phyloP scores from a whole-genome alignment of 1,140 invertebrate species.

The Calliphora vicina region DNA sequence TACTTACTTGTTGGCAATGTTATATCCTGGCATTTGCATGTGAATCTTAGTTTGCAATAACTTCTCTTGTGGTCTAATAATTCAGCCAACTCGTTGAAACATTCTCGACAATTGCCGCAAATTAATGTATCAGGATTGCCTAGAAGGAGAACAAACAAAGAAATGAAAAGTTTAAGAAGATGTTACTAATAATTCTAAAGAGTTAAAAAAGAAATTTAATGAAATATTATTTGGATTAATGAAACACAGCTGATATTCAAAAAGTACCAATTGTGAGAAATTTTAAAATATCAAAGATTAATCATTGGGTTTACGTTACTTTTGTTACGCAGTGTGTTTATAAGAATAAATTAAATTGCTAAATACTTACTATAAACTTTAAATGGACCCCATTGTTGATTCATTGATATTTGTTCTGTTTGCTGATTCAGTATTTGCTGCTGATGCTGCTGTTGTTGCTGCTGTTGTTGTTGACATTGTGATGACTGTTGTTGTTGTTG shows the following conservation, averaged over 20 bases:
- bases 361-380: constrained; percentile 73
- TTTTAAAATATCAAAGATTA: no score
- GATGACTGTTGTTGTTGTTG: constrained; percentile 49
- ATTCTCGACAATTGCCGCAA: constrained; percentile 86
- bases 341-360: constrained; percentile 15
- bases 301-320: not conserved
- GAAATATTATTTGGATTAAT: no score
- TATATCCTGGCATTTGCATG: constrained; percentile 79
- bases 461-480: constrained; percentile 54
- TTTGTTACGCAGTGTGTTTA: not conserved
- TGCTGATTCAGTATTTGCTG: constrained; percentile 48
- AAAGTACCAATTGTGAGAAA: no score
- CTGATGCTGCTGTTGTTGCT: constrained; percentile 48
- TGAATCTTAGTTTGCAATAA: constrained; percentile 85
- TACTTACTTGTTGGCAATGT: constrained; percentile 61
- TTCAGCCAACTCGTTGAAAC: constrained; percentile 82
- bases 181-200: no score
- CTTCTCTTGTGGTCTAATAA: constrained; percentile 86
- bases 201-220: no score
- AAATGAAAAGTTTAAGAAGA: not conserved
- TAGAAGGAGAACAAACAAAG: constrained; percentile 54
- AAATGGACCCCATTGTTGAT: constrained; percentile 64
- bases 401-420: constrained; percentile 55
- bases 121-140: constrained; percentile 88
- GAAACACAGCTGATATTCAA: no score